Evolutionary conservation across 2,888 invertebrate species (phyloP), one percentile per base, ranked within the genome.

Genomic region (Sthenelais limicola): DNA sequence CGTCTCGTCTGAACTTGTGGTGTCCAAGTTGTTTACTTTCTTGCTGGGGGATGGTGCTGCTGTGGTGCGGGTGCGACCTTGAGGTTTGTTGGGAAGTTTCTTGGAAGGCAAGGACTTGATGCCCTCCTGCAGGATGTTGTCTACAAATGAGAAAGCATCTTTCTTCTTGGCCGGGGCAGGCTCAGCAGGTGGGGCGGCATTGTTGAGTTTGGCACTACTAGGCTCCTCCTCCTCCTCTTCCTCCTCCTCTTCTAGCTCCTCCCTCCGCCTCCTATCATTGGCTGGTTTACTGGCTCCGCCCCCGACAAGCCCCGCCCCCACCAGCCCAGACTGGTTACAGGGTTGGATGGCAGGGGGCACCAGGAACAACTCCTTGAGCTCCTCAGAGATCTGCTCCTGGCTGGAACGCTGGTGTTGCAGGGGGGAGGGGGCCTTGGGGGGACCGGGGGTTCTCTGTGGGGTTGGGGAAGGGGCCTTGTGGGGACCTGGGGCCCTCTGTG

Each of bases 71-170:
- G n/a, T n/a, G n/a, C n/a, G n/a, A n/a, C n/a, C n/a, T n/a, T n/a
- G n/a, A n/a, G n/a, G n/a, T n/a, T n/a, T n/a, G n/a, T n/a, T n/a
- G n/a, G n/a, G n/a, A n/a, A n/a, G n/a, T n/a, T n/a, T n/a, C n/a
- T n/a, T n/a, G n/a, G n/a, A n/a, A n/a, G n/a, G n/a, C n/a, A n/a
- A n/a, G n/a, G n/a, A n/a, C n/a, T n/a, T n/a, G n/a, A n/a, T n/a
- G n/a, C n/a, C n/a, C n/a, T 62, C 62, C 38, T 62, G 38, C 38
- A 62, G 21, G 5, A 62, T 24, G 26, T 62, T 62, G 26, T 62
- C 43, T 5, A 62, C 62, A 62, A 62, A 62, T 26, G 35, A 35
- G 43, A 62, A 62, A 3, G 62, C 62, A 24, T 62, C 62, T 12
- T 4, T 35, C 21, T 62, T 62, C 62, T 56, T 28, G 30, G 62